Conservation (phyloP, 1,140 invertebrate genomes). For the Listronotus oregonensis region DNA sequence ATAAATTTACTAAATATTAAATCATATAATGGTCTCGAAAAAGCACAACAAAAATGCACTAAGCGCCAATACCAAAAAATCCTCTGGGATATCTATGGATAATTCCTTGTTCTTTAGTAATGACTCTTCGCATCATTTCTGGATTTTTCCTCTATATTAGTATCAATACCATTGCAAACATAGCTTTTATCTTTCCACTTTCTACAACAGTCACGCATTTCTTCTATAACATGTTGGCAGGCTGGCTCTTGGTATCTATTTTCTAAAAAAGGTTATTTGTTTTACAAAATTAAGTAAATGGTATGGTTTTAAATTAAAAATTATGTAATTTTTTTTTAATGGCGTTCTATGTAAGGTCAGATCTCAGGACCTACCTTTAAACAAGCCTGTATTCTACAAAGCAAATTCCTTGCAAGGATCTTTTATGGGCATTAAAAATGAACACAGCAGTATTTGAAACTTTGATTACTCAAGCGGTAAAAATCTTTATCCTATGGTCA, state of each 20-base stretch:
- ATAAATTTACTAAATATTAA: slow-evolving; percentile 55
- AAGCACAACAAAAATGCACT: slow-evolving; percentile 60
- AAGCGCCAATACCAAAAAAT: slow-evolving; percentile 59
- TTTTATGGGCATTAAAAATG: slow-evolving; percentile 55
- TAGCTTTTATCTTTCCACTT: slow-evolving; percentile 63
- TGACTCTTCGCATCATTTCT: slow-evolving; percentile 39
- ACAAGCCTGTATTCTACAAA: slow-evolving; percentile 77
- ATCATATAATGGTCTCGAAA: slow-evolving; percentile 74
- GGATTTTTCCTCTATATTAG: slow-evolving; percentile 30
- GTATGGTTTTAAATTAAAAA: slow-evolving; percentile 10
- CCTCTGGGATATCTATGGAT: slow-evolving; percentile 61
- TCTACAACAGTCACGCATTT: slow-evolving; percentile 68
- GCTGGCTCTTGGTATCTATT: slow-evolving; percentile 70
- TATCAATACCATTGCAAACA: slow-evolving; percentile 70
- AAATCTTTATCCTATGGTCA: too few relatives aligned
- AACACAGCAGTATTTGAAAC: too few relatives aligned
- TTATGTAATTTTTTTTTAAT: not conserved
- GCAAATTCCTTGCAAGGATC: slow-evolving; percentile 79
- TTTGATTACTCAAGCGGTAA: too few relatives aligned
- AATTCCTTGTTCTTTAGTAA: slow-evolving; percentile 53
- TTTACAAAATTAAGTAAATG: slow-evolving; percentile 9
- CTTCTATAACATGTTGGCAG: slow-evolving; percentile 65
- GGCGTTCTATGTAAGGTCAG: not conserved
- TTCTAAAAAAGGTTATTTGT: slow-evolving; percentile 58
- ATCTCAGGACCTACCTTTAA: slow-evolving; percentile 59